These are phyloP conservation scores for Mionectes macconnelli DNA, from an alignment of 2,113 vertebrate species.

Conservation along the genomic window DNA sequence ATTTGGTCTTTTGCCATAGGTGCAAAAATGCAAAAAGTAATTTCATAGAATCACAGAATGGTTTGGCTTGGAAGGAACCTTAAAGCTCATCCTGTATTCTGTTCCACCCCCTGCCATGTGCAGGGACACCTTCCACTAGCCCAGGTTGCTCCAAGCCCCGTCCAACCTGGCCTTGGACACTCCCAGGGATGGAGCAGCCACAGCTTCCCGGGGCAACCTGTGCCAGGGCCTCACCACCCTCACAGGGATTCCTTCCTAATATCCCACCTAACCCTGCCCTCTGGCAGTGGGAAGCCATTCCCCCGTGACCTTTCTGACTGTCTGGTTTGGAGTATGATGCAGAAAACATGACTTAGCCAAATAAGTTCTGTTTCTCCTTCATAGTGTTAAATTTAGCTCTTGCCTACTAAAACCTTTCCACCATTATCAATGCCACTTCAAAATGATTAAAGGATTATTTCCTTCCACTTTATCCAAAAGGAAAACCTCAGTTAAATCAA, in stretches of 20 bases:
- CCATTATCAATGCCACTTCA: neutral
- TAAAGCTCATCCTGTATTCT: neutral
- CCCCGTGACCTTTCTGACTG: neutral
- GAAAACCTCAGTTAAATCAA: neutral
- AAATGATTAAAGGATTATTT: neutral
- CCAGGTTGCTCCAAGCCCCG: accelerated
- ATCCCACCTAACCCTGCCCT: neutral
- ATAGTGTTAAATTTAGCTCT: neutral
- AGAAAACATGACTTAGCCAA: neutral
- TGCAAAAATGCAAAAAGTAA: neutral
- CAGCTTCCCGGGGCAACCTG: neutral
- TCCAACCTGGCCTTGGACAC: neutral
- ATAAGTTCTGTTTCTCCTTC: neutral
- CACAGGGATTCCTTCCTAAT: neutral
- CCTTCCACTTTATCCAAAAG: neutral
- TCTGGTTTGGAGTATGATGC: neutral
- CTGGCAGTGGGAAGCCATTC: neutral
- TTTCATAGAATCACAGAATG: neutral
- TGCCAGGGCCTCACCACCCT: neutral
- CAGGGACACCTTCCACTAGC: neutral
- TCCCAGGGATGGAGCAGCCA: neutral
- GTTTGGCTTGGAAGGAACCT: neutral
- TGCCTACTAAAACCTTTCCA: neutral
- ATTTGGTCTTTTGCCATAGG: neutral
- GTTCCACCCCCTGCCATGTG: neutral